Percentiles rank a stretch among this genome's conserved stretches.
Conservation (phyloP, 2,888 invertebrate species). For the Apamea sordens region DNA sequence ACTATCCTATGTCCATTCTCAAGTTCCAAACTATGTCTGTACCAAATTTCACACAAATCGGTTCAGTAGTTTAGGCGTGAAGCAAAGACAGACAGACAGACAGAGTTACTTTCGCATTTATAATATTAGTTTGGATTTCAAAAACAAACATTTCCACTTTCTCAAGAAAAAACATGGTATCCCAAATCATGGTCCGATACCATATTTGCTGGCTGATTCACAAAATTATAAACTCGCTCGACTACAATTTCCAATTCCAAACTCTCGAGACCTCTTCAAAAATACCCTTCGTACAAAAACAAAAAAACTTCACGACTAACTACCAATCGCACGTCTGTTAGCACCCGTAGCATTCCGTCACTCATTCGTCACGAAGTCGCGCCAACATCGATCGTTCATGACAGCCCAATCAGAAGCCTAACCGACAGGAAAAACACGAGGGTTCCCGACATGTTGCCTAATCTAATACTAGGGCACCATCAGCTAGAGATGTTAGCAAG, state of each 20-base stretch:
- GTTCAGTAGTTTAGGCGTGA: too few relatives aligned
- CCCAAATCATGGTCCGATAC: not conserved
- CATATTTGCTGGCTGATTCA: not conserved
- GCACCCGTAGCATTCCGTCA: conserved; percentile 68
- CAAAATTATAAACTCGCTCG: not conserved
- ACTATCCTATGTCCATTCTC: too few relatives aligned
- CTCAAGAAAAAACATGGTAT: not conserved
- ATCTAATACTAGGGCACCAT: conserved; percentile 59
- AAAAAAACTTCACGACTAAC: not conserved
- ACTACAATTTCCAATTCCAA: not conserved
- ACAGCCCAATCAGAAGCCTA: conserved; percentile 82
- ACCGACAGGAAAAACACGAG: conserved; percentile 72
- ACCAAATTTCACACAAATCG: too few relatives aligned
- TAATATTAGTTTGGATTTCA: too few relatives aligned
- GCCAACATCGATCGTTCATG: conserved; percentile 76
- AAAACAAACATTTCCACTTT: not conserved
- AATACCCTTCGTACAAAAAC: not conserved
- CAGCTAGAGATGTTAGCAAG: conserved; percentile 46
- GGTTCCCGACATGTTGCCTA: conserved; percentile 57
- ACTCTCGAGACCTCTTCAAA: not conserved
- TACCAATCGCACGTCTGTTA: conserved; percentile 65
- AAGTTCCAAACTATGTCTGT: too few relatives aligned
- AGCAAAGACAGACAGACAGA: too few relatives aligned
- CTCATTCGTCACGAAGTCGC: conserved; percentile 69
- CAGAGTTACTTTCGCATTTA: too few relatives aligned